These are phyloP conservation scores for Lagopus leucura DNA, from an alignment of 2,113 vertebrate species.

Conservation along the genomic window DNA sequence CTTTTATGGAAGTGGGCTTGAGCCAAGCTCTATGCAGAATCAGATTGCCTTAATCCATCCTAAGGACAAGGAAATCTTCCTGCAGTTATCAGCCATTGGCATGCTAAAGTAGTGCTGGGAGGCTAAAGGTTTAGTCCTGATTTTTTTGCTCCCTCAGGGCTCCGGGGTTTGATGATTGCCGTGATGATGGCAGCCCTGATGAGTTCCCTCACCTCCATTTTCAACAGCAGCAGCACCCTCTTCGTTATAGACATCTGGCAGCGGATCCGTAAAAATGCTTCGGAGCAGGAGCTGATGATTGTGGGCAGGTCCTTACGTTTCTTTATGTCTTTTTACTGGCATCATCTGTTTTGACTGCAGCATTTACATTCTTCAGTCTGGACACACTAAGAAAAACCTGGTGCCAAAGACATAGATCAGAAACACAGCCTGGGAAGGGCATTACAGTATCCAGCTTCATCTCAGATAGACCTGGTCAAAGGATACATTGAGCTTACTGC, in stretches of 20 bases:
- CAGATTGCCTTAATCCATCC: neutral
- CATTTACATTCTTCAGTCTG: neutral
- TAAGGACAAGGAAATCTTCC: neutral
- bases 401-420: neutral
- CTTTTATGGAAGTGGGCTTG: neutral
- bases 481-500: neutral
- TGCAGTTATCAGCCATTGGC: neutral
- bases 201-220: constrained; percentile 96
- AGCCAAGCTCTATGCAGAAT: neutral
- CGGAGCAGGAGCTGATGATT: constrained; percentile 92
- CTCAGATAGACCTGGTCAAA: neutral
- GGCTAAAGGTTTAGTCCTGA: neutral
- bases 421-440: neutral
- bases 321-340: neutral
- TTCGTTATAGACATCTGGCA: constrained; percentile 94
- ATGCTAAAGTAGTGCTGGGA: neutral
- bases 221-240: constrained; percentile 96
- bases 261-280: constrained; percentile 78
- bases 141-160: constrained; percentile 72
- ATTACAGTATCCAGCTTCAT: neutral
- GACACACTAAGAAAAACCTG: neutral
- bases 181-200: constrained; percentile 95
- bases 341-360: neutral
- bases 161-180: constrained; percentile 94
- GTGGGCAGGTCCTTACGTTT: constrained; percentile 87